These are phyloP conservation scores for Pseudoatta argentina DNA, from an alignment of 1,140 invertebrate genomes.

Conservation along the genomic window DNA sequence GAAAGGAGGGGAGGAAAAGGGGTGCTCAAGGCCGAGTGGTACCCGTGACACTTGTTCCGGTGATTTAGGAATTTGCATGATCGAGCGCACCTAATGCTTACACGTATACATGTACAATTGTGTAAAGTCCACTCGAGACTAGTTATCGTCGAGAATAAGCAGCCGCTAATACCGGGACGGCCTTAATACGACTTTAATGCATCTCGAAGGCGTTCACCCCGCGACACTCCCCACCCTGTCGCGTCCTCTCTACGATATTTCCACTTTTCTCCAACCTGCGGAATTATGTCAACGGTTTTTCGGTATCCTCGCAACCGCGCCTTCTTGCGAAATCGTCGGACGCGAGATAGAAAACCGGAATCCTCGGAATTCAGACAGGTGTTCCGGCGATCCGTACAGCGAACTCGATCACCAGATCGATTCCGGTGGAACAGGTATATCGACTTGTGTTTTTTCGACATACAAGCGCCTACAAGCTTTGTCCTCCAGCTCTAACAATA, in stretches of 20 bases:
- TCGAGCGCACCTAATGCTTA: conserved; percentile 40
- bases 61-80: conserved; percentile 74
- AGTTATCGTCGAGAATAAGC: conserved; percentile 64
- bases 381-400: conserved; percentile 45
- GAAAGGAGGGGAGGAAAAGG: conserved; percentile 1
- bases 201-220: conserved; percentile 66
- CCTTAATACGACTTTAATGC: conserved; percentile 77
- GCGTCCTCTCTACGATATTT: not conserved
- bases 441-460: not conserved
- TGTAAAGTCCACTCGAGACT: conserved; percentile 38
- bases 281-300: conserved; percentile 55
- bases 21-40: conserved; percentile 37
- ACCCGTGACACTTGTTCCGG: conserved; percentile 70
- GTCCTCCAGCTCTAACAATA: not conserved
- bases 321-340: conserved; percentile 66
- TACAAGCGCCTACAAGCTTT: not conserved
- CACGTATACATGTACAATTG: not conserved
- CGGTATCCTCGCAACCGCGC: conserved; percentile 13
- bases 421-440: conserved; percentile 48
- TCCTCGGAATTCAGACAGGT: conserved; percentile 64
- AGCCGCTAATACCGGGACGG: conserved; percentile 68
- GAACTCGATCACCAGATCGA: conserved; percentile 41
- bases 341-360: conserved; percentile 65
- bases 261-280: conserved; percentile 16
- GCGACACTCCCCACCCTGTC: not conserved